phyloP scores from a whole-genome alignment of 1,140 invertebrate species.

The Bombus ignitus region DNA sequence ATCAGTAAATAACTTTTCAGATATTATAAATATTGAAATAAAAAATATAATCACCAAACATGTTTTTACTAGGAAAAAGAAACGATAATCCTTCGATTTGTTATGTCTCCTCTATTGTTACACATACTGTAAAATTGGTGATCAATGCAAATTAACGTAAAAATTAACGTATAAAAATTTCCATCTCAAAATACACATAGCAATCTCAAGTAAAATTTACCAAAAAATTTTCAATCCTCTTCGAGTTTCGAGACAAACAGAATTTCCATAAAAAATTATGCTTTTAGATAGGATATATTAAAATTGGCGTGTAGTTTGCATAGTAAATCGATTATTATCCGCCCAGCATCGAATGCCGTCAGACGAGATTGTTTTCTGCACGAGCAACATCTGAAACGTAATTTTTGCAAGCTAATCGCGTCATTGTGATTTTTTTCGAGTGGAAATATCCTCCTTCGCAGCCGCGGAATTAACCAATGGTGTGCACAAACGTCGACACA shows the following conservation, averaged over 20 bases:
- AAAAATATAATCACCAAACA: no score
- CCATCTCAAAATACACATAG: no score
- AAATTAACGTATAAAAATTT: no score
- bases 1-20: no score
- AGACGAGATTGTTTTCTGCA: background rate
- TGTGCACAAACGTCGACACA: background rate
- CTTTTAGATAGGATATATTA: background rate
- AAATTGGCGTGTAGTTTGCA: background rate
- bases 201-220: background rate
- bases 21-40: no score
- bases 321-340: background rate
- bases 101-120: background rate
- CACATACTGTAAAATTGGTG: background rate
- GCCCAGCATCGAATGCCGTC: background rate
- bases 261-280: background rate
- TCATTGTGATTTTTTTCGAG: background rate
- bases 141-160: no score
- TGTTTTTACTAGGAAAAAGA: no score
- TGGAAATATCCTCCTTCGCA: background rate
- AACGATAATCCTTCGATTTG: no score
- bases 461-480: background rate
- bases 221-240: background rate
- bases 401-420: slow-evolving; percentile 7
- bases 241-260: no score
- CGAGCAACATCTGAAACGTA: background rate